Percentiles rank a stretch among this genome's conserved stretches.
These are phyloP conservation scores for Istiophorus platypterus DNA, from an alignment of 2,113 vertebrate species.

Conservation along the genomic window DNA sequence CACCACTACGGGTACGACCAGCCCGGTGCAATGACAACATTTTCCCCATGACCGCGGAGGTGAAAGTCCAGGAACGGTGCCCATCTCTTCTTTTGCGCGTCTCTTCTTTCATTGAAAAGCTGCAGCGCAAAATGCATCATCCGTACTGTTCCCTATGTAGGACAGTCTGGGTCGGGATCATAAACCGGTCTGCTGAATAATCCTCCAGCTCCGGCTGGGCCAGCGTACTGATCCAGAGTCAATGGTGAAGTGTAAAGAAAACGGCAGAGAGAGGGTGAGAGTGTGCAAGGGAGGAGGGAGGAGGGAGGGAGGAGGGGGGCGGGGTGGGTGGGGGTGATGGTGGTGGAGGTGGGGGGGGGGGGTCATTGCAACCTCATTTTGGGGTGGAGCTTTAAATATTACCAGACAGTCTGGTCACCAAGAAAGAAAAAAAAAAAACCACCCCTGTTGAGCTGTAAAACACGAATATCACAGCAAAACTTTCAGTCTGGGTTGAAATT, in stretches of 20 bases:
- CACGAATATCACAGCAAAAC: not conserved
- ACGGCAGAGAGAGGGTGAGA: not conserved
- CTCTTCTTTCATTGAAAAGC: constrained; percentile 66
- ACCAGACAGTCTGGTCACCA: constrained; percentile 28
- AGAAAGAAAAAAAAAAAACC: not conserved
- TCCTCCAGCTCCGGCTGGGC: constrained; percentile 39
- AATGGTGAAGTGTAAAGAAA: constrained; percentile 28
- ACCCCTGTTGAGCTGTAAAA: not conserved
- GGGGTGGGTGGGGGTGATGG: not conserved
- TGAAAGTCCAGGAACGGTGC: constrained; percentile 58
- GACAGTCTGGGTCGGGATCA: not conserved
- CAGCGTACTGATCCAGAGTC: constrained; percentile 31
- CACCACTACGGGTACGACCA: constrained; percentile 37
- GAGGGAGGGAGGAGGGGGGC: not conserved
- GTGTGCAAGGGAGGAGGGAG: not conserved
- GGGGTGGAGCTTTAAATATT: constrained; percentile 75
- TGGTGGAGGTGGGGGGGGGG: not conserved
- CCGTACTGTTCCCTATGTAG: constrained; percentile 50
- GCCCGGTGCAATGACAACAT: not conserved
- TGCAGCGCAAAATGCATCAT: constrained; percentile 70
- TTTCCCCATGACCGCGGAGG: constrained; percentile 16
- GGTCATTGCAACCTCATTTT: constrained; percentile 26
- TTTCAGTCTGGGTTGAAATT: not conserved
- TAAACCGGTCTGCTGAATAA: not conserved
- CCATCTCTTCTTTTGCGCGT: constrained; percentile 72